Conservation (phyloP, 2,888 invertebrate genomes). For the Gymnoscelis rufifasciata region DNA sequence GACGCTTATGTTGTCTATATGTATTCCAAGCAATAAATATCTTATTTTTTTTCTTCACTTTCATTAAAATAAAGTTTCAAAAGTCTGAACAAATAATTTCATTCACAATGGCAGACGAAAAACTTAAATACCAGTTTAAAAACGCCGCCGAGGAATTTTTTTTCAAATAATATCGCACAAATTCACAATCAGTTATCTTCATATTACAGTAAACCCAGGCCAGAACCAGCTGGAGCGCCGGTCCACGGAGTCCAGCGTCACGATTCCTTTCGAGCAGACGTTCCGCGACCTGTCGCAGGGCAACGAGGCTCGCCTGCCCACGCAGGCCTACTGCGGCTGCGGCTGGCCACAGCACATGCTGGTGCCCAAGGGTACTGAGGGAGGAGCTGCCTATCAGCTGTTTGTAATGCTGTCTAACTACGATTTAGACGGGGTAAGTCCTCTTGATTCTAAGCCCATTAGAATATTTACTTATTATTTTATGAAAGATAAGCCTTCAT, state of each 20-base stretch:
- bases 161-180: too few species aligned
- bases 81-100: too few species aligned
- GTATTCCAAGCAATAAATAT: too few species aligned
- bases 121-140: too few species aligned
- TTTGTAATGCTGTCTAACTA: conserved; percentile 75
- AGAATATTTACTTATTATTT: too few species aligned
- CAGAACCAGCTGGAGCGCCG: conserved; percentile 75
- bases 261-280: conserved; percentile 79
- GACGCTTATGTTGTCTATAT: too few species aligned
- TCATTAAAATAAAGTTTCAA: too few species aligned
- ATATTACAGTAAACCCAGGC: conserved; percentile 75
- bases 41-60: too few species aligned
- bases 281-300: conserved; percentile 73
- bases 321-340: conserved; percentile 78
- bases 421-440: conserved; percentile 62
- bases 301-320: conserved; percentile 41
- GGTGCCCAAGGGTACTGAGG: conserved; percentile 71
- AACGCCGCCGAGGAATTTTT: too few species aligned
- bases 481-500: too few species aligned
- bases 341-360: conserved; percentile 81
- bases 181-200: not conserved
- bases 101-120: too few species aligned
- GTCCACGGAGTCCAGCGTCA: conserved; percentile 80
- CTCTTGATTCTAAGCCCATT: too few species aligned
- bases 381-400: conserved; percentile 57